Base-by-base conservation (phyloP, 35 echinoderm and acorn worm genomes). In the Stichopus chloronotus region DNA sequence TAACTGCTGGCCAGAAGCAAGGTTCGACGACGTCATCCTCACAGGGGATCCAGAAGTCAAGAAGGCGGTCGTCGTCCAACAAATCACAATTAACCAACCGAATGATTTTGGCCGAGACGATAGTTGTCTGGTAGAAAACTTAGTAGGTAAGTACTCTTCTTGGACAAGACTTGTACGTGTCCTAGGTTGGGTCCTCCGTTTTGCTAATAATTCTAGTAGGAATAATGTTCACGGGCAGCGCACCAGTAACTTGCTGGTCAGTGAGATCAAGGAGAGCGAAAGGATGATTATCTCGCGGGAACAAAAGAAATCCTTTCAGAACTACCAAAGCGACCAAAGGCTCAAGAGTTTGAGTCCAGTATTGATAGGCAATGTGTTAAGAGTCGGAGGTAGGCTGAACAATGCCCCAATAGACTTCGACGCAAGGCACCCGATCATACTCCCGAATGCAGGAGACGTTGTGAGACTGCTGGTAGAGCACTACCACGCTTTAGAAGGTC, bases 371-470 rank as follows among this genome's bases (percentile, higher is more conserved):
- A 55, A 79, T 9, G 16, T 92, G 17, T n/a, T 95, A 2, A 17
- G 72, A 88, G 94, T 92, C 55, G 92, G 94, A 87, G 92, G 94
- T 60, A 92, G 92, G 78, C 72, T 94, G 25, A 90, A 76, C 59
- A 88, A 74, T n/a, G 80, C 96, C 6, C 21, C n/a, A 10, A 53
- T 98, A n/a, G 78, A 92, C 71, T 20, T 77, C 56, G 82, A 98
- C 6, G 92, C 88, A 3, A 95, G 83, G 61, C 92, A 95, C n/a
- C 96, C 80, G 19, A 72, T 92, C 4, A 92, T 98, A n/a, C n/a
- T n/a, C n/a, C n/a, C n/a, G n/a, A n/a, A n/a, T n/a, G n/a, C n/a
- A n/a, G 76, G 85, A 52, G 79, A 87, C 30, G 83, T 87, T 5
- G 84, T 87, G 52, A 93, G 30, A 23, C 55, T 86, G 30, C 58